A percentile compares a stretch with the other conserved stretches of the same genome.
Evolutionary conservation across 2,113 vertebrate genomes (phyloP).

Genomic region (Pedionomus torquatus): DNA sequence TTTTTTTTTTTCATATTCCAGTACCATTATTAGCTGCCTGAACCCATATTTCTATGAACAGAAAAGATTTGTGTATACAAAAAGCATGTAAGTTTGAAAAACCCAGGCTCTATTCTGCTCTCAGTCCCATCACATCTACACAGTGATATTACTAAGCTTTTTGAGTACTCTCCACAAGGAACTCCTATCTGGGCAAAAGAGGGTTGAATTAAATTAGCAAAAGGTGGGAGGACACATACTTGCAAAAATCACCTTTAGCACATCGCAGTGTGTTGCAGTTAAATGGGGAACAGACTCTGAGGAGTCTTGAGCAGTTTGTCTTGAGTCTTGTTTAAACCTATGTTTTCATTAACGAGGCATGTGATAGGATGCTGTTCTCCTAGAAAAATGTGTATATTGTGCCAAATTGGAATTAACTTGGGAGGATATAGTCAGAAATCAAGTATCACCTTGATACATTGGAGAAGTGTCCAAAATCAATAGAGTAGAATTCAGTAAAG

Average conservation of each 20-base stretch:
- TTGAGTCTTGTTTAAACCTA: background rate
- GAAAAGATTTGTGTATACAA: background rate
- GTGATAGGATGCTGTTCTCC: rapidly evolving
- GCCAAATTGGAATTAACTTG: background rate
- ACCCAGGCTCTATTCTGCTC: background rate
- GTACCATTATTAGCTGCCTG: background rate
- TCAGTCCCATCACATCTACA: background rate
- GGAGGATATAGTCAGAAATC: background rate
- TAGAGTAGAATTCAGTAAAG: background rate
- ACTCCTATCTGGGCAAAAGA: background rate
- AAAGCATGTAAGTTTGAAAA: background rate
- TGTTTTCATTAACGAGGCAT: background rate
- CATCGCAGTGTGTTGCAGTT: background rate
- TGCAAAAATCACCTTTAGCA: background rate
- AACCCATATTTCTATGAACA: background rate
- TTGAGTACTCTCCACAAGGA: background rate
- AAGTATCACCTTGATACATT: background rate
- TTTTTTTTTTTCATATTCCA: constrained; percentile 17
- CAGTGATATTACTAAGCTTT: background rate
- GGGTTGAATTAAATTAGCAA: background rate
- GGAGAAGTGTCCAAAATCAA: constrained; percentile 16
- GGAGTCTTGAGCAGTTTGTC: background rate
- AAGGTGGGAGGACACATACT: background rate
- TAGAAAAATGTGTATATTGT: background rate
- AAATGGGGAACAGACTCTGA: background rate